These are phyloP conservation scores for Drosophila ironensis DNA, from an alignment of 1,140 invertebrate species.

Conservation along the genomic window DNA sequence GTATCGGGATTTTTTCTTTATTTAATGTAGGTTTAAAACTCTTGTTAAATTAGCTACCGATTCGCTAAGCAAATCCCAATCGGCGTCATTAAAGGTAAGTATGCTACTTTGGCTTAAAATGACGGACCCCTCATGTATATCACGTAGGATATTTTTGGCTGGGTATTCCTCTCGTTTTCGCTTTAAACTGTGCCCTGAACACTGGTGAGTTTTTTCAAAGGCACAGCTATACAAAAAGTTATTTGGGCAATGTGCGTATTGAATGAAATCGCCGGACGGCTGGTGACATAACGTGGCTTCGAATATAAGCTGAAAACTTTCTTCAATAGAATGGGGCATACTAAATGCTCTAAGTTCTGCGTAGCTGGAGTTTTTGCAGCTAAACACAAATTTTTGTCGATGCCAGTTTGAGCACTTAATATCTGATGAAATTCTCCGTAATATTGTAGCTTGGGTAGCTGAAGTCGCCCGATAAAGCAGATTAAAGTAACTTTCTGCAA, in stretches of 20 bases:
- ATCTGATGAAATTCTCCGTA: slow-evolving; percentile 9
- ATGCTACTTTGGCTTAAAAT: background rate
- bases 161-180: background rate
- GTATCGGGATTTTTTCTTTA: no score
- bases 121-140: slow-evolving; percentile 6
- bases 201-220: background rate
- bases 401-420: slow-evolving; percentile 32
- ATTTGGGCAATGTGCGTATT: background rate
- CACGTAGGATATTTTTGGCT: slow-evolving; percentile 23
- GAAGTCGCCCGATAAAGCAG: background rate
- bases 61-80: slow-evolving; percentile 10
- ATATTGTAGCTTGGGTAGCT: slow-evolving; percentile 12
- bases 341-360: slow-evolving; percentile 31
- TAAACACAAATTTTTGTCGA: slow-evolving; percentile 31
- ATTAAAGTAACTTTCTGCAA: slow-evolving; percentile 36
- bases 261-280: no score
- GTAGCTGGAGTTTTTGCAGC: slow-evolving; percentile 12
- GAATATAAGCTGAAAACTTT: slow-evolving; percentile 1
- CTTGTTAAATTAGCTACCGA: no score
- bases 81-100: slow-evolving; percentile 5
- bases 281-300: background rate
- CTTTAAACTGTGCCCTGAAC: background rate
- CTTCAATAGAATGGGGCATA: background rate
- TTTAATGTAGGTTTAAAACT: no score
- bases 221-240: background rate